A percentile compares a stretch with the other conserved stretches of the same genome.
Conservation (phyloP, 2,888 invertebrate genomes). For the Epistrophe eligans region DNA sequence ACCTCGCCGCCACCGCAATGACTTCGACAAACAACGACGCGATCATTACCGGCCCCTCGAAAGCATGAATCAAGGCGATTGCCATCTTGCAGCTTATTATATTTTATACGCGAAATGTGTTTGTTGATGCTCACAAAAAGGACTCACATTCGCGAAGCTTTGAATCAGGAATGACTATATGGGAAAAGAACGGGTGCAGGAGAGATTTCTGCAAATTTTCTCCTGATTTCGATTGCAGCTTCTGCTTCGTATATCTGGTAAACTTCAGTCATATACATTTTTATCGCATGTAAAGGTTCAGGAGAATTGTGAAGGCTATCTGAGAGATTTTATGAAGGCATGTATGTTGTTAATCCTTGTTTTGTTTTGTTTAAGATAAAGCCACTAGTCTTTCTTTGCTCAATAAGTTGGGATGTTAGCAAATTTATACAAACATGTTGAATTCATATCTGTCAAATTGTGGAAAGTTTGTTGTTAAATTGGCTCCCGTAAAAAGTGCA, state of each 20-base stretch:
- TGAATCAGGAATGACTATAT: neutral
- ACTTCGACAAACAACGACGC: constrained; percentile 63
- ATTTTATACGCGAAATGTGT: constrained; percentile 77
- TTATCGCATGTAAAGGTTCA: too few relatives aligned
- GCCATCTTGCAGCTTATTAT: constrained; percentile 78
- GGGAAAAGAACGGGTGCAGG: neutral
- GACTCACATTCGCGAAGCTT: constrained; percentile 52
- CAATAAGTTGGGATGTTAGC: too few relatives aligned
- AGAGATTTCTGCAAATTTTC: constrained; percentile 7
- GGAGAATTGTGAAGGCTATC: too few relatives aligned
- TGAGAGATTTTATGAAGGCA: too few relatives aligned
- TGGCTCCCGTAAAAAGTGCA: too few relatives aligned
- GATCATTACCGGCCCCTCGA: constrained; percentile 75
- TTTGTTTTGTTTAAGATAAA: too few relatives aligned
- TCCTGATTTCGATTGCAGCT: constrained; percentile 43
- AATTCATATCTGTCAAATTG: too few relatives aligned
- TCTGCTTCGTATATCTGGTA: constrained; percentile 23
- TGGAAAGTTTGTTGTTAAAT: too few relatives aligned
- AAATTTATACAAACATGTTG: too few relatives aligned
- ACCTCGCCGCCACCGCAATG: constrained; percentile 1
- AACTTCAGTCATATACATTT: too few relatives aligned
- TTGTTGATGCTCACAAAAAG: constrained; percentile 75
- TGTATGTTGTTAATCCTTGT: too few relatives aligned
- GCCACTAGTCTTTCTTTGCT: too few relatives aligned
- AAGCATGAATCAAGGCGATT: constrained; percentile 78